Evolutionary conservation across 2,888 invertebrate species (phyloP), one percentile per base, ranked within the genome.

Genomic region (Epinotia bilunana): DNA sequence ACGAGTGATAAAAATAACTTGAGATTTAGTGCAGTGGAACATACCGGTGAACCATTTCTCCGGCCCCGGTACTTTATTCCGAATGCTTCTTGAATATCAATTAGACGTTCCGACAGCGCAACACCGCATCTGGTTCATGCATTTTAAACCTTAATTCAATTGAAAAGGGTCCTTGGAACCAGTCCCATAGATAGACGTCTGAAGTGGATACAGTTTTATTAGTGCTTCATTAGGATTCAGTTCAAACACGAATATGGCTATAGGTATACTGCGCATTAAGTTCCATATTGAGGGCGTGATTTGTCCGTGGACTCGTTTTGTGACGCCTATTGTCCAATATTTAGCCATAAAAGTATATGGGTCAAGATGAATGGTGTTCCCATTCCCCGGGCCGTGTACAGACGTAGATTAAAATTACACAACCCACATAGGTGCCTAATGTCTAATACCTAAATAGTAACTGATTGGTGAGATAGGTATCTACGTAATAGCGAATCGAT

Each of bases 261-360:
- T 20, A 20, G n/a, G n/a, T 84, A 87, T 87, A 86, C 80, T 82
- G 78, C 79, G 80, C 80, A 81, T 80, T 79, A 77, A 80, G 83
- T 80, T 84, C 86, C 83, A 87, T 84, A 87, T 87, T 80, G 81
- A 80, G 86, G 85, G 79, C 87, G 84, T 82, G 83, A 83, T 84
- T 87, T 81, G 85, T 82, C 79, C 83, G 81, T 86, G 83, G 82
- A 84, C 83, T 81, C 82, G 83, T 85, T 87, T 78, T 82, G 82
- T 82, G 83, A 81, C 81, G 73, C 55, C 74, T 78, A 72, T 69
- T 77, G 70, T 74, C 71, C 53, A 70, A 65, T 61, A 65, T 74
- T 74, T 72, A 75, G 62, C 71, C 65, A 76, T 72, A 72, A 67
- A 69, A 72, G 57, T 68, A 76, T 75, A 75, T 67, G 62, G 75